Evolutionary conservation across 2,797 vertebrate species (phyloP), one percentile per base, ranked within the genome.

Genomic region (Kryptopterus vitreolus): DNA sequence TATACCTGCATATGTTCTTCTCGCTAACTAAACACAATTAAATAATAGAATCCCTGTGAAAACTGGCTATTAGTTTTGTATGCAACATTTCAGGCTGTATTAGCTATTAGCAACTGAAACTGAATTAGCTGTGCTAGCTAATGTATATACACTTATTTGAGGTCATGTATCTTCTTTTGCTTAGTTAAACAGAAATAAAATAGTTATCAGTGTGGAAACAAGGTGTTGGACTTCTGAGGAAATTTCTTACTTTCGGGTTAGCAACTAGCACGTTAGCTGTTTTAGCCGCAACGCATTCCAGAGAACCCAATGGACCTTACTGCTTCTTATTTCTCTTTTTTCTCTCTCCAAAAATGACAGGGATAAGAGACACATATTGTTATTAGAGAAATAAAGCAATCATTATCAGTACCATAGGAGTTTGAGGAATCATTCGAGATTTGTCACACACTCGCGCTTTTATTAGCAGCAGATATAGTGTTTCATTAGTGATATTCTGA

Each of bases 151-250:
- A 24, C 38, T 66, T 22, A 66, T 20, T 6, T 13, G 22, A 43
- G 35, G 22, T 35, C 24, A 15, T n/a, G 1, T 16, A 66, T 66
- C 35, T n/a, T 43, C 35, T 46, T 63, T 20, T 11, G 12, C 24
- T 66, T 66, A 66, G 35, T n/a, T n/a, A 24, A 66, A 66, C 33
- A n/a, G 20, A 66, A 66, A 66, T 43, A 11, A 66, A 22, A 38
- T 38, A 65, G 38, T 20, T 4, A 24, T 29, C 57, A 9, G 11
- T 65, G 20, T 38, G 62, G 20, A 65, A 65, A 38, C 22, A 5
- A 33, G 61, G 1, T 62, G 18, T 33, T 63, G 18, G 31, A 11
- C 35, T 63, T 33, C 35, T 29, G 31, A 18, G 59, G 1, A 62
- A 10, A 38, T n/a, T 22, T 22, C 62, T n/a, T 20, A 5, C 10